Evolutionary conservation across 1,140 invertebrate genomes (phyloP).

Genomic region (Drosophila erecta): DNA sequence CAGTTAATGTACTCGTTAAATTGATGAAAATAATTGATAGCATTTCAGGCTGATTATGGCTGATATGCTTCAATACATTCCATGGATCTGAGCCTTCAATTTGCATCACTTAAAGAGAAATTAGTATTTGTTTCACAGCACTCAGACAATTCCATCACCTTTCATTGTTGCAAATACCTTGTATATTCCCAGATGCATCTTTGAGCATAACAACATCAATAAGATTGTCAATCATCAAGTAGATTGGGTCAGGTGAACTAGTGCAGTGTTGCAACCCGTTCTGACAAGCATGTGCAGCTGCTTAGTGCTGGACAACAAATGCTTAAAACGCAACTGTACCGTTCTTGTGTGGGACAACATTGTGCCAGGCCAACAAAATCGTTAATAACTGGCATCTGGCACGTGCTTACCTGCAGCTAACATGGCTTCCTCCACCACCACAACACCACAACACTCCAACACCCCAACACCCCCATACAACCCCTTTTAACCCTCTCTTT

Average conservation of each 20-base stretch:
- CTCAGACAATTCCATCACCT: too few species aligned
- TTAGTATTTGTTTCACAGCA: not conserved
- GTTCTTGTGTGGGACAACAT: constrained; percentile 9
- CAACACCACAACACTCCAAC: not conserved
- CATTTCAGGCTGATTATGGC: not conserved
- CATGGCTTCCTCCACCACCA: constrained; percentile 4
- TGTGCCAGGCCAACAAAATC: constrained; percentile 45
- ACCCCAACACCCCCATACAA: not conserved
- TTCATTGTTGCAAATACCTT: not conserved
- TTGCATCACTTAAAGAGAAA: not conserved
- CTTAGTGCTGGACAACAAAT: constrained; percentile 12
- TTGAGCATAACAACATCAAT: constrained; percentile 9
- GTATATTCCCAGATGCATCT: not conserved
- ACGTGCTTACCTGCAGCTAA: constrained; percentile 52
- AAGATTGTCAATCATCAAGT: constrained; percentile 47
- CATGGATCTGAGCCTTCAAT: not conserved
- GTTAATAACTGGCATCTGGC: constrained; percentile 58
- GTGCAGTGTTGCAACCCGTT: constrained; percentile 12
- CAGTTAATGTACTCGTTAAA: not conserved
- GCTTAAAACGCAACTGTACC: constrained; percentile 23
- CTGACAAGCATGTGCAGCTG: constrained; percentile 29
- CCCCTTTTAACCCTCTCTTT: not conserved
- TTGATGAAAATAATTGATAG: not conserved
- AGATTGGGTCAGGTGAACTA: constrained; percentile 5
- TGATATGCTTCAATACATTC: not conserved